These are phyloP conservation scores for Trichosurus vulpecula DNA, from an alignment of 2,797 vertebrate species.

Conservation along the genomic window DNA sequence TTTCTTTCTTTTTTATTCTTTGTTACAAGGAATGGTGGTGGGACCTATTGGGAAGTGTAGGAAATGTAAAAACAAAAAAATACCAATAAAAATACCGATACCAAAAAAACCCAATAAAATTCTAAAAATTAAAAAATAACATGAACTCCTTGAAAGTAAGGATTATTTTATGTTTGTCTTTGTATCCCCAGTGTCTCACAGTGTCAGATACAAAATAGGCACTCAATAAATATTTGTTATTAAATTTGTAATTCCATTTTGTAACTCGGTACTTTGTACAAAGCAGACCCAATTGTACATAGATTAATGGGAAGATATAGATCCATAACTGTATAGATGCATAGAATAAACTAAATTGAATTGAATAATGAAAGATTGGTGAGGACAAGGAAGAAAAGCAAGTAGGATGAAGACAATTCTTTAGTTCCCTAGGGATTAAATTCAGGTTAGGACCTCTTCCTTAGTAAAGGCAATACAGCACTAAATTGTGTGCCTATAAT, in stretches of 20 bases:
- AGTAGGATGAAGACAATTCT: background rate
- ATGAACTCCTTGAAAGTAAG: background rate
- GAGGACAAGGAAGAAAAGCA: background rate
- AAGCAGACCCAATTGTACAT: background rate
- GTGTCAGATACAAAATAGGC: background rate
- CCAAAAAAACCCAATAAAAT: background rate
- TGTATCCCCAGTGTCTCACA: background rate
- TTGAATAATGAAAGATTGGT: background rate
- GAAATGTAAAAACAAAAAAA: too few relatives aligned
- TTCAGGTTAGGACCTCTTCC: too few relatives aligned
- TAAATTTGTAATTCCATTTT: background rate
- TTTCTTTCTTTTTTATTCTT: background rate
- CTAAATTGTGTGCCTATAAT: background rate
- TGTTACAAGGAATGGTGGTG: background rate
- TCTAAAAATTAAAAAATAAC: background rate
- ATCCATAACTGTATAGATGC: background rate
- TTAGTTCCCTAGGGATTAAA: background rate
- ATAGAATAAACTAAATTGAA: background rate
- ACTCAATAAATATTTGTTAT: background rate
- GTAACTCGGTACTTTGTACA: background rate
- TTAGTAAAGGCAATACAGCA: background rate
- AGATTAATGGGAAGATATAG: background rate
- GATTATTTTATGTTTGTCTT: background rate
- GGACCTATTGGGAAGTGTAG: background rate
- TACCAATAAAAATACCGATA: too few relatives aligned